Percentiles rank a stretch among this genome's conserved stretches.
These are phyloP conservation scores for Embiotoca jacksoni DNA, from an alignment of 2,113 vertebrate species.

Conservation along the genomic window DNA sequence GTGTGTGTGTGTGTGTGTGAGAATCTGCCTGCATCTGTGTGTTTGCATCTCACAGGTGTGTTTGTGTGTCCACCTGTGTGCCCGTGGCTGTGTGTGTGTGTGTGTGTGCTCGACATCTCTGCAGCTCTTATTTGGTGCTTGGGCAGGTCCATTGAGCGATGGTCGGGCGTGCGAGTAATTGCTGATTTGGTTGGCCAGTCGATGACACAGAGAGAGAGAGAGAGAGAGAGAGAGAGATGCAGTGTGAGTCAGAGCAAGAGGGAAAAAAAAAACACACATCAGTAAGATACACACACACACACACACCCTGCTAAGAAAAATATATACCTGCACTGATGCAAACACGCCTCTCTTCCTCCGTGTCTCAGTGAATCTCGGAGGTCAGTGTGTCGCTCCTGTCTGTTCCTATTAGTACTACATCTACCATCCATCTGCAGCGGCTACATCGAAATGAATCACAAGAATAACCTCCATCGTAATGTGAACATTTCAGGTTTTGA, in stretches of 20 bases:
- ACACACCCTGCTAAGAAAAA: slow-evolving; percentile 60
- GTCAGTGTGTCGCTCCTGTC: too few species aligned
- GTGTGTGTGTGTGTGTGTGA: too few species aligned
- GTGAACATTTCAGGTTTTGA: neutral
- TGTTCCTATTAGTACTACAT: too few species aligned
- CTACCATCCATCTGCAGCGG: too few species aligned
- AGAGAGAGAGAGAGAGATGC: slow-evolving; percentile 25
- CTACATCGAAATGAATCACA: neutral
- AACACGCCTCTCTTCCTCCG: slow-evolving; percentile 25
- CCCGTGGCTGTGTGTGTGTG: slow-evolving; percentile 34
- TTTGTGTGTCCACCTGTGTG: slow-evolving; percentile 37
- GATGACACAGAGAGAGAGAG: slow-evolving; percentile 71
- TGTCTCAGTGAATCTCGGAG: too few species aligned
- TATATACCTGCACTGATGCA: slow-evolving; percentile 66
- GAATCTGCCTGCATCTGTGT: slow-evolving; percentile 25
- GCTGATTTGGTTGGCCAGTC: slow-evolving; percentile 84
- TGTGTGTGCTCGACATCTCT: neutral
- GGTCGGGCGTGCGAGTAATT: slow-evolving; percentile 83
- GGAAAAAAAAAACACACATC: slow-evolving; percentile 48
- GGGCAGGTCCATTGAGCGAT: slow-evolving; percentile 84
- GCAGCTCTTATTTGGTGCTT: slow-evolving; percentile 83
- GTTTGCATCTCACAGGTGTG: slow-evolving; percentile 52
- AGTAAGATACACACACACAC: slow-evolving; percentile 48
- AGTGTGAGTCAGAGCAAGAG: neutral
- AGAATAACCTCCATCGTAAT: neutral